These are phyloP conservation scores for Agelastica alni DNA, from an alignment of 2,888 invertebrate genomes.

Conservation along the genomic window DNA sequence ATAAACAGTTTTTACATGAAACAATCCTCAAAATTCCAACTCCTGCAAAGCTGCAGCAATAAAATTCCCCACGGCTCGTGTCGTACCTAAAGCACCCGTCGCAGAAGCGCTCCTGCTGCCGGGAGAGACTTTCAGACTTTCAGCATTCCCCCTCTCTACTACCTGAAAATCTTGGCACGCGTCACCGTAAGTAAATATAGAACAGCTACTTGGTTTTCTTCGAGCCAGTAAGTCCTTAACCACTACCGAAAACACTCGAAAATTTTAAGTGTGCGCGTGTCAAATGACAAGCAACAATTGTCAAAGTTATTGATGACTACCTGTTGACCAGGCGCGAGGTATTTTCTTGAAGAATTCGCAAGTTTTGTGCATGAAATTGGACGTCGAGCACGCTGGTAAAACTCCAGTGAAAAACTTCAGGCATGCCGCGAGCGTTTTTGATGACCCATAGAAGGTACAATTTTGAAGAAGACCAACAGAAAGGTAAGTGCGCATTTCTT, in stretches of 20 bases:
- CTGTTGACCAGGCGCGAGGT: slow-evolving; percentile 28
- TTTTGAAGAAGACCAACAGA: slow-evolving; percentile 52
- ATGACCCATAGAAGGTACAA: slow-evolving; percentile 66
- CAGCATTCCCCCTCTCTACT: slow-evolving; percentile 42
- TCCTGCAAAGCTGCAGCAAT: slow-evolving; percentile 23
- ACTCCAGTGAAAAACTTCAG: background rate
- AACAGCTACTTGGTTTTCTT: slow-evolving; percentile 54
- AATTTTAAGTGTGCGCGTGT: slow-evolving; percentile 30
- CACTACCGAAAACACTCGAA: slow-evolving; percentile 30
- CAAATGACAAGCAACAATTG: slow-evolving; percentile 32
- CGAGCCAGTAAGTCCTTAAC: slow-evolving; percentile 49
- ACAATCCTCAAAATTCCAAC: background rate
- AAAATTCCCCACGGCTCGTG: slow-evolving; percentile 8
- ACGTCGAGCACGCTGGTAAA: slow-evolving; percentile 30
- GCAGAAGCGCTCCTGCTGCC: slow-evolving; percentile 18
- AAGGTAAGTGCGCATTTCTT: slow-evolving; percentile 48
- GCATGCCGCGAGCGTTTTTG: slow-evolving; percentile 68
- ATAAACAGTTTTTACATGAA: background rate
- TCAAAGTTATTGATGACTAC: slow-evolving; percentile 35
- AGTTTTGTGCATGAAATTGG: slow-evolving; percentile 20
- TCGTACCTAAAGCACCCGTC: background rate
- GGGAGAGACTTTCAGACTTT: slow-evolving; percentile 16
- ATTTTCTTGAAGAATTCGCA: slow-evolving; percentile 5
- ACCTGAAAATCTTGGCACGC: slow-evolving; percentile 57
- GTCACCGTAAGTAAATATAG: slow-evolving; percentile 57